Conservation (phyloP, 2,113 vertebrate genomes). For the Podocnemis expansa region DNA sequence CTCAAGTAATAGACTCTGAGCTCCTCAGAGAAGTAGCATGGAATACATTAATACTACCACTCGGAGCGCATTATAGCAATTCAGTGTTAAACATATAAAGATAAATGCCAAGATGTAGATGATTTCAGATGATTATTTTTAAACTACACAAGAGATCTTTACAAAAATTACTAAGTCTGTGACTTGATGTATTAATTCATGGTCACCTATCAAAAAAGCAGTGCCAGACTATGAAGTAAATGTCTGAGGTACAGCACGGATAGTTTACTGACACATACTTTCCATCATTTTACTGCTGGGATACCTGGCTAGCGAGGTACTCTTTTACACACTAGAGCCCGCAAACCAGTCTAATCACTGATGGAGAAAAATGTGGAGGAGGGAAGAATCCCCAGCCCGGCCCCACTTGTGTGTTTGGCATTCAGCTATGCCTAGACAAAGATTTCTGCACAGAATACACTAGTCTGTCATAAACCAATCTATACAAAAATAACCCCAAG, state of each 20-base stretch:
- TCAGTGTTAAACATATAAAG: background rate
- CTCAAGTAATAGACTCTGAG: background rate
- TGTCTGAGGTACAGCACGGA: background rate
- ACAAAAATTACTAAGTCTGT: background rate
- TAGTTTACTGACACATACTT: background rate
- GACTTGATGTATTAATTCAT: background rate
- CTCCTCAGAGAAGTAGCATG: background rate
- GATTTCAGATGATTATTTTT: background rate
- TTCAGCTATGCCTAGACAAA: background rate
- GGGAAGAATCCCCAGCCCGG: background rate
- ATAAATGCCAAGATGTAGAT: background rate
- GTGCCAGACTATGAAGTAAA: background rate
- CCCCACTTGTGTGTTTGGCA: background rate
- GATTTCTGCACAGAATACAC: background rate
- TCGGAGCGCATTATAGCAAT: background rate
- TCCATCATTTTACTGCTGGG: background rate
- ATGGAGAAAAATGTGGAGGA: background rate
- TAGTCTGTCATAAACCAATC: background rate
- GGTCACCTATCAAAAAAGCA: background rate
- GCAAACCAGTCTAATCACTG: fast-evolving
- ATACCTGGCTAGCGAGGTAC: background rate
- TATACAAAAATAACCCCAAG: background rate
- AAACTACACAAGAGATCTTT: background rate
- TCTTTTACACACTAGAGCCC: background rate
- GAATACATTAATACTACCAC: background rate